Evolutionary conservation across 2,888 invertebrate species (phyloP).

Genomic region (Anoncus sp.): DNA sequence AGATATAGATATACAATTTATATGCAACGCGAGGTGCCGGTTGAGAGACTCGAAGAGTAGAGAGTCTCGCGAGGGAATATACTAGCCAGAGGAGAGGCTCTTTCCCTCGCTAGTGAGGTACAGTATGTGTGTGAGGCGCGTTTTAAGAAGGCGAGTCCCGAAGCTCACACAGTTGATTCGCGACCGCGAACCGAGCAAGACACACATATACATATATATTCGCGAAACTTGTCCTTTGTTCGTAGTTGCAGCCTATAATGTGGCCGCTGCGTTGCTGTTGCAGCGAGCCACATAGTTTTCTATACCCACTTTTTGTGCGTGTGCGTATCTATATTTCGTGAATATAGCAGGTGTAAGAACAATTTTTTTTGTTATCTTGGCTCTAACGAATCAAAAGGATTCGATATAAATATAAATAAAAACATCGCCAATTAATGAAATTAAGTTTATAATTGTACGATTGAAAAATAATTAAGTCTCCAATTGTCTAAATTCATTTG

Average conservation of each 20-base stretch:
- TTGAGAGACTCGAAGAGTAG: slow-evolving; percentile 45
- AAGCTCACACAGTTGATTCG: slow-evolving; percentile 79
- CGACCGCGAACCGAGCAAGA: slow-evolving; percentile 79
- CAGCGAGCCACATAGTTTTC: slow-evolving; percentile 15
- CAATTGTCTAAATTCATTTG: too few species aligned
- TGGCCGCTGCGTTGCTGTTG: background rate
- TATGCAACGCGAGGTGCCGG: slow-evolving; percentile 46
- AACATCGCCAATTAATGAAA: background rate
- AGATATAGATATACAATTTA: slow-evolving; percentile 39
- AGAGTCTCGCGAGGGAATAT: slow-evolving; percentile 28
- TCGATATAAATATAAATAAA: too few species aligned
- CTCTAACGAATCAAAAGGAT: too few species aligned
- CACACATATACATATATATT: slow-evolving; percentile 41
- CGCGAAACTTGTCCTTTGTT: slow-evolving; percentile 48
- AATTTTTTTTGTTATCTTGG: too few species aligned
- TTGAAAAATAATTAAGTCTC: background rate
- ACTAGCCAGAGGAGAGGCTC: slow-evolving; percentile 28
- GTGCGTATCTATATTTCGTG: too few species aligned
- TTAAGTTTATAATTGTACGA: background rate
- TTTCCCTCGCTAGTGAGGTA: slow-evolving; percentile 51
- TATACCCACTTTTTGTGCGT: too few species aligned
- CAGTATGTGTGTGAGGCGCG: slow-evolving; percentile 42
- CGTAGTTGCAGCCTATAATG: slow-evolving; percentile 17
- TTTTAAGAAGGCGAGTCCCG: slow-evolving; percentile 64
- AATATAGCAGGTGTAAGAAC: too few species aligned